Base-by-base conservation (phyloP, 1,140 invertebrate genomes). In the Apocrypta bakeri region DNA sequence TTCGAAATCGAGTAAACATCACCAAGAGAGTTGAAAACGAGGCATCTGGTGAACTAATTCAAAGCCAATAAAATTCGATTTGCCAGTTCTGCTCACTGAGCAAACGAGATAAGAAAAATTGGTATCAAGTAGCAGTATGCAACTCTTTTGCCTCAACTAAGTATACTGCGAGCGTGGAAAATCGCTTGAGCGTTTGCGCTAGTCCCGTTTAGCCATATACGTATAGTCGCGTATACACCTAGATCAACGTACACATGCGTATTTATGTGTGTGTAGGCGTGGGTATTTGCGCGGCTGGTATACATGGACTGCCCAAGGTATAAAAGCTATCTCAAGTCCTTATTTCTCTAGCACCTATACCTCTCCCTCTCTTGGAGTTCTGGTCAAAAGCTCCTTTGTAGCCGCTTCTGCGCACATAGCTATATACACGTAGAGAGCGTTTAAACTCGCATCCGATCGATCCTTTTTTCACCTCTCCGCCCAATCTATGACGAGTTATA, bases 71-170 rank as follows among this genome's bases (percentile, higher is more conserved):
- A 27, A 61, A 79, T 72, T 79, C 68, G 68, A 61, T 56, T 69
- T 61, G 56, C 40, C 27, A 37, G 14, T 7, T 29, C 14, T 31
- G 42, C 25, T 42, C 12, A 25, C 56, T 73, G 69, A 63, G 56
- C 31, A 64, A 63, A 74, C 71, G 56, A 73, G 79, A 81, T 81
- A 81, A 81, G 79, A 81, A 74, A 81, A 66, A 6, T 12, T 12
- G 64, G 64, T 29, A 14, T 6, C 24, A 66, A n/a, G 64, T 25
- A 9, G 1, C 24, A 7, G 64, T 4, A 24, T 25, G 64, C 1
- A 17, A 24, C 25, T 14, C 64, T 29, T 68, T 68, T 7, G 25
- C 24, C 9, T 1, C 7, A 7, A n/a, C 25, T n/a, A 27, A 0
- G 9, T 24, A 27, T 11, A 64, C 1, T 24, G 24, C 1, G n/a